Percentiles rank a stretch among this genome's conserved stretches.
These are phyloP conservation scores for Dynastes tityus DNA, from an alignment of 2,888 invertebrate species.

Conservation along the genomic window DNA sequence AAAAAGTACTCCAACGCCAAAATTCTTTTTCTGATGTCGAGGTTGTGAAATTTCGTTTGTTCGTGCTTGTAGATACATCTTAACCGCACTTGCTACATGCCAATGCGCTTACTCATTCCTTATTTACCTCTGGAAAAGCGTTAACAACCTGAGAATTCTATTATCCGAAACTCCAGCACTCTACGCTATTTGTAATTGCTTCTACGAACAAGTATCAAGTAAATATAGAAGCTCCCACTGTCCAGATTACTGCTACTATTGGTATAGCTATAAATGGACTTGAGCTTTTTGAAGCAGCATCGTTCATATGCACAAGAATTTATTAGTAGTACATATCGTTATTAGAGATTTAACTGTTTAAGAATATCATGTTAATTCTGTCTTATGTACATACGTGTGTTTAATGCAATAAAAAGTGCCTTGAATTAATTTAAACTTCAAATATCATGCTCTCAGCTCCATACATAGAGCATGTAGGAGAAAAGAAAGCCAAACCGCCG, in stretches of 20 bases:
- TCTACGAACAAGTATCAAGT: no score
- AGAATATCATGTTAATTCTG: neutral
- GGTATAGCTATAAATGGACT: no score
- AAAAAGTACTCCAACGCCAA: no score
- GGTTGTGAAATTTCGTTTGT: no score
- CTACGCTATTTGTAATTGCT: neutral
- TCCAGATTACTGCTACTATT: neutral
- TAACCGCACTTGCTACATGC: neutral
- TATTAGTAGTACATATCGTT: no score
- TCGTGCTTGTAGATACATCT: no score
- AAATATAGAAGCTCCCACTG: neutral
- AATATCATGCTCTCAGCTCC: slow-evolving; percentile 13
- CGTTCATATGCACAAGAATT: no score
- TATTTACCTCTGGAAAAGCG: slow-evolving; percentile 8
- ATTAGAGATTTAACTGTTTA: neutral
- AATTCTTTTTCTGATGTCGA: no score
- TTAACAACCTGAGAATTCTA: slow-evolving; percentile 14
- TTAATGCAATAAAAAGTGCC: neutral
- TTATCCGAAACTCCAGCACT: neutral
- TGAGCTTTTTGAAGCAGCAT: no score
- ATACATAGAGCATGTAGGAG: slow-evolving; percentile 1
- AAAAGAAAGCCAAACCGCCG: slow-evolving; percentile 17
- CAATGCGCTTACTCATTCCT: slow-evolving; percentile 6
- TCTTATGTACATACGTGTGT: no score
- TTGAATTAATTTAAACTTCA: slow-evolving; percentile 7